Percentiles rank a stretch among this genome's conserved stretches.
These are phyloP conservation scores for Mantis religiosa DNA, from an alignment of 2,888 invertebrate genomes.

Conservation along the genomic window DNA sequence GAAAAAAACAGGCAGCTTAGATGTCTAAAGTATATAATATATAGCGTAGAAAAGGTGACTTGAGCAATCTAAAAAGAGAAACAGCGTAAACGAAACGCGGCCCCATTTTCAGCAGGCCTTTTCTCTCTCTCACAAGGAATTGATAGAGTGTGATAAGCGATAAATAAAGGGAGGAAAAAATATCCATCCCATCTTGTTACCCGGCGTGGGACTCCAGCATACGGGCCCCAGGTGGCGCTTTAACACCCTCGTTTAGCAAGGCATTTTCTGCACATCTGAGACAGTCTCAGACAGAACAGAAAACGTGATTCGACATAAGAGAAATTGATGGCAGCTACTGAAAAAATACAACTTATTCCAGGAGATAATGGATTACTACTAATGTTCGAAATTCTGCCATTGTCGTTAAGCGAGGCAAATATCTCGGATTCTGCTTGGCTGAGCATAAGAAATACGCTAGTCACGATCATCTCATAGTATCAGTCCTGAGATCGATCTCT, in stretches of 20 bases:
- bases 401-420: not conserved
- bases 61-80: not conserved
- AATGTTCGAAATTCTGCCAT: not conserved
- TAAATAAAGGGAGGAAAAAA: not conserved
- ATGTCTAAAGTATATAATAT: not conserved
- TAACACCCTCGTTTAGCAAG: not conserved
- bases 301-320: not conserved
- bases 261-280: not conserved
- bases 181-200: not conserved
- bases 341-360: not conserved
- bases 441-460: not conserved
- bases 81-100: not conserved
- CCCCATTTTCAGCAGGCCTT: not conserved
- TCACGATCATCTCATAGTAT: not conserved
- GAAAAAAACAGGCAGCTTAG: no score
- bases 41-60: not conserved
- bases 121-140: not conserved
- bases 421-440: not conserved
- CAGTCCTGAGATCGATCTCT: not conserved
- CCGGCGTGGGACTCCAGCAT: not conserved
- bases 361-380: not conserved
- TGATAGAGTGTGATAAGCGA: not conserved
- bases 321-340: not conserved
- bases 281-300: not conserved
- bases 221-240: not conserved